A percentile compares a stretch with the other conserved stretches of the same genome.
Conservation (phyloP, 2,113 vertebrate species). For the Rhipidura dahli region DNA sequence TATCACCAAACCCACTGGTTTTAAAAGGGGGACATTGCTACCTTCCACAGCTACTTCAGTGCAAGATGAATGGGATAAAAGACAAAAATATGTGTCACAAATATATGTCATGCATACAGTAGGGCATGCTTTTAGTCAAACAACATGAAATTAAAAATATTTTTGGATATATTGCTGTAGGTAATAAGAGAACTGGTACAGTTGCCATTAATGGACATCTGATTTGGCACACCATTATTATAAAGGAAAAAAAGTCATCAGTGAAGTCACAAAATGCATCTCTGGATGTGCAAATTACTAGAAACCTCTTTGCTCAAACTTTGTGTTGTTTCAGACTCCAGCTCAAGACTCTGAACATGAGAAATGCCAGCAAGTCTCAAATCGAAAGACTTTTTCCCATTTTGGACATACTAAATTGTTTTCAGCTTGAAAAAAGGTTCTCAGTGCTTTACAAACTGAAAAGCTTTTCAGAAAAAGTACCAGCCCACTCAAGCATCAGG, state of each 20-base stretch:
- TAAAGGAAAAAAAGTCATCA: not conserved
- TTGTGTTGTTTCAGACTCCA: not conserved
- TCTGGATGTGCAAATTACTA: not conserved
- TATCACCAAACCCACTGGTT: not conserved
- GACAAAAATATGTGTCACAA: not conserved
- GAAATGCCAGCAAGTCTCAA: not conserved
- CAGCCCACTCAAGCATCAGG: not conserved
- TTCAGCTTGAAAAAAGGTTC: not conserved
- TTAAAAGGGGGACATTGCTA: not conserved
- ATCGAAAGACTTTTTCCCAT: not conserved
- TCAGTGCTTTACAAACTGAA: not conserved
- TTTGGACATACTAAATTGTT: not conserved
- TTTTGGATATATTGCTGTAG: not conserved
- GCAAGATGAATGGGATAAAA: not conserved
- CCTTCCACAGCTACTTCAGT: not conserved
- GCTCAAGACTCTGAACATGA: not conserved
- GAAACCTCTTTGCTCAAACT: not conserved
- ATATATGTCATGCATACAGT: rapidly evolving
- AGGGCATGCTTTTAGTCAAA: not conserved
- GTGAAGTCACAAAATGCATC: not conserved
- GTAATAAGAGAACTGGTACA: not conserved
- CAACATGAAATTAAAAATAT: not conserved
- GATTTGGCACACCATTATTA: not conserved
- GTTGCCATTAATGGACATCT: not conserved
- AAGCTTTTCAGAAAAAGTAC: not conserved